Conservation (phyloP, 2,888 invertebrate species). For the Limnephilus marmoratus region DNA sequence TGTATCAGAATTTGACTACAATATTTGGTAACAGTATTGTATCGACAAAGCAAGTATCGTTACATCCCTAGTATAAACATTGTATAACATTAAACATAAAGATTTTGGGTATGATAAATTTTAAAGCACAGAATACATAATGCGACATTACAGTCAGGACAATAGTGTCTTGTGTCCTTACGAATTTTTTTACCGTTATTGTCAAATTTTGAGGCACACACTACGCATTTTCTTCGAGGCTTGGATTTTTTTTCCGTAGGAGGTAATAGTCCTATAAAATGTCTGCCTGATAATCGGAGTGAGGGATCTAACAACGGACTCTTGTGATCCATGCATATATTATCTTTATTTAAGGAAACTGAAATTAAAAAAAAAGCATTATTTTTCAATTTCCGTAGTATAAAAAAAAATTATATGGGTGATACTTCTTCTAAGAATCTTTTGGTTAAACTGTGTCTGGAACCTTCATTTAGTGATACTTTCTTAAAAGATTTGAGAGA, state of each 20-base stretch:
- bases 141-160: slow-evolving; percentile 46
- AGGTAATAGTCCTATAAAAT: neutral
- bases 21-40: too few species aligned
- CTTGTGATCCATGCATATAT: neutral
- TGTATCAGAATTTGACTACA: too few species aligned
- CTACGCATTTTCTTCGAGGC: neutral
- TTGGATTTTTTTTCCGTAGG: neutral
- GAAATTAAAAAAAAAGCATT: too few species aligned
- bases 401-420: too few species aligned
- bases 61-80: too few species aligned
- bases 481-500: too few species aligned
- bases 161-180: slow-evolving; percentile 24
- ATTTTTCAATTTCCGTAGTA: too few species aligned
- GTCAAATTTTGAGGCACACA: slow-evolving; percentile 22
- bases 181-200: slow-evolving; percentile 39
- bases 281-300: neutral
- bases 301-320: neutral
- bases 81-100: slow-evolving; percentile 8
- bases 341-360: neutral
- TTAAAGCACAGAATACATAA: slow-evolving; percentile 44
- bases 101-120: slow-evolving; percentile 41
- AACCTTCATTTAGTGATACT: neutral
- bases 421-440: too few species aligned
- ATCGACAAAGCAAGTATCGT: too few species aligned
- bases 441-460: neutral